Evolutionary conservation across 2,888 invertebrate species (phyloP).

Genomic region (Sinodicranocentrus sp.): DNA sequence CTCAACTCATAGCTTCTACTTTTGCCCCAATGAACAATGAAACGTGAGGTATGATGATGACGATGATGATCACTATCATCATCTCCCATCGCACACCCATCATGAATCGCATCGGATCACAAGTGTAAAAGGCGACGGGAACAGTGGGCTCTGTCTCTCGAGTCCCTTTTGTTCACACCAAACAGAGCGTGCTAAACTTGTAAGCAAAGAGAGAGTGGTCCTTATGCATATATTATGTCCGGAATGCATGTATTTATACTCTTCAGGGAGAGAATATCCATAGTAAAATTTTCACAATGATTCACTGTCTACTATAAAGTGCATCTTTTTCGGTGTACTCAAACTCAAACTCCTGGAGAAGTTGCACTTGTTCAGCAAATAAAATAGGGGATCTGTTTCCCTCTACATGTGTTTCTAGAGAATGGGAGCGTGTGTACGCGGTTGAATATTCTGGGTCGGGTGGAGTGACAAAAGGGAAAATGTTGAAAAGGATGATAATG

Average conservation of each 20-base stretch:
- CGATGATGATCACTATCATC: neutral
- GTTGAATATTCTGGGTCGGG: too few relatives aligned
- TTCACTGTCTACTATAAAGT: too few relatives aligned
- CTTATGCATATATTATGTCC: conserved; percentile 20
- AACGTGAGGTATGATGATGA: neutral
- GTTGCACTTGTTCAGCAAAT: conserved; percentile 4
- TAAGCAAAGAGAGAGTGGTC: neutral
- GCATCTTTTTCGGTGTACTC: too few relatives aligned
- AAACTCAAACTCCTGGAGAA: too few relatives aligned
- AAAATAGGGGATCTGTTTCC: neutral
- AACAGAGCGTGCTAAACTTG: conserved; percentile 36
- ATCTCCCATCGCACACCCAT: neutral
- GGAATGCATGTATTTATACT: neutral
- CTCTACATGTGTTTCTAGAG: too few relatives aligned
- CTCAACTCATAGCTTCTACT: neutral
- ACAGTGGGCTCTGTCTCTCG: neutral
- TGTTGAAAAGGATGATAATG: too few relatives aligned
- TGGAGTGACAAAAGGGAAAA: too few relatives aligned
- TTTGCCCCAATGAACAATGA: conserved; percentile 40
- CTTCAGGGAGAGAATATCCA: too few relatives aligned
- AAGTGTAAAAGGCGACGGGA: neutral
- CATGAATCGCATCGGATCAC: conserved; percentile 21
- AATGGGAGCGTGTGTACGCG: too few relatives aligned
- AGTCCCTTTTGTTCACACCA: conserved; percentile 42
- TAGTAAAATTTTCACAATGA: neutral